Percentiles rank a stretch among this genome's conserved stretches.
Conservation (phyloP, 2,888 invertebrate genomes). For the Volucella inflata region DNA sequence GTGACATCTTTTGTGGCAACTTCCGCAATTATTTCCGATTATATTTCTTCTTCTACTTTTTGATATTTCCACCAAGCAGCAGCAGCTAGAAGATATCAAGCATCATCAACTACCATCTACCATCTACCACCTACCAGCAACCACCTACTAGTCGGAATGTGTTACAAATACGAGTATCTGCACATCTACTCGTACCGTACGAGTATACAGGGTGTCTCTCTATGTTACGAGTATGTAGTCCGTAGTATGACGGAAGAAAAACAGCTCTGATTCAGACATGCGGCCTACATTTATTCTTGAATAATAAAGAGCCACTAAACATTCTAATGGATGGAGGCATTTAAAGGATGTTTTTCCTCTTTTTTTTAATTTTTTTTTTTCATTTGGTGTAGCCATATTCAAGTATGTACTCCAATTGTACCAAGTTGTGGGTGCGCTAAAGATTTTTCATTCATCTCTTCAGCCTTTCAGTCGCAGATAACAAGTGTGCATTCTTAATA, state of each 20-base stretch:
- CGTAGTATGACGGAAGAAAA: conserved; percentile 14
- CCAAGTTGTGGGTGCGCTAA: background rate
- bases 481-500: conserved; percentile 36
- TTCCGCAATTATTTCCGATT: conserved; percentile 75
- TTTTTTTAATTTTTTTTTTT: background rate
- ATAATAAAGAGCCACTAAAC: conserved; percentile 73
- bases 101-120: background rate
- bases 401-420: conserved; percentile 30
- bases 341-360: background rate
- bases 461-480: conserved; percentile 10
- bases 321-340: conserved; percentile 62
- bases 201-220: background rate
- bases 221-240: background rate
- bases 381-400: background rate
- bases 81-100: background rate
- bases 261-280: conserved; percentile 60
- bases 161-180: conserved; percentile 1
- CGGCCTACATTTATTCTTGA: conserved; percentile 68
- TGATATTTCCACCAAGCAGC: conserved; percentile 27
- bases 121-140: background rate
- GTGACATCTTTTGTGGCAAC: conserved; percentile 73
- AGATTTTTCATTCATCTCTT: conserved; percentile 1
- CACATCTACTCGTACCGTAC: conserved; percentile 1
- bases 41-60: conserved; percentile 57
- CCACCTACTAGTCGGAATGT: conserved; percentile 1